Percentiles rank a stretch among this genome's conserved stretches.
Evolutionary conservation across 2,888 invertebrate species (phyloP).

Genomic region (Lycaena phlaeas): DNA sequence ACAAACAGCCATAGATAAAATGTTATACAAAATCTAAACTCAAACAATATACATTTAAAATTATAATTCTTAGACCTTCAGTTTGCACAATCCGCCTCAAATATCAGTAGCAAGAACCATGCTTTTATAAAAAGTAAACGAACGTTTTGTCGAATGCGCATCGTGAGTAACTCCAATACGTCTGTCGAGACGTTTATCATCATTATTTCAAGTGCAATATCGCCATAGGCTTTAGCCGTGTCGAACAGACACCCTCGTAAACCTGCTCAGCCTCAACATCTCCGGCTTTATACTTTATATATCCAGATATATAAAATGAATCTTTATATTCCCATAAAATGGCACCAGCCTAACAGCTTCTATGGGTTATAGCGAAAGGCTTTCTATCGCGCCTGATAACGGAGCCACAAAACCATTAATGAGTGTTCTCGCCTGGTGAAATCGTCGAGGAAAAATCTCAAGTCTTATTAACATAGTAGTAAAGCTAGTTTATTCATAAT

Average conservation of each 20-base stretch:
- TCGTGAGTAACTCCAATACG: constrained; percentile 18
- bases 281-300: background rate
- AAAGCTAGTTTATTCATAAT: constrained; percentile 69
- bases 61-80: too few relatives aligned
- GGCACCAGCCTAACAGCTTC: background rate
- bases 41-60: too few relatives aligned
- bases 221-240: constrained; percentile 18
- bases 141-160: constrained; percentile 12
- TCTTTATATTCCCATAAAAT: constrained; percentile 1
- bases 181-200: constrained; percentile 23
- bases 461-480: constrained; percentile 65
- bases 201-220: constrained; percentile 20
- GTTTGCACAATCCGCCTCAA: background rate
- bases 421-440: constrained; percentile 56
- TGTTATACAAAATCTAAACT: too few relatives aligned
- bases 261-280: constrained; percentile 9
- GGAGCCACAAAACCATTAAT: constrained; percentile 60
- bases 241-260: constrained; percentile 19
- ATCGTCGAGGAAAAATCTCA: constrained; percentile 65
- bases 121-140: background rate
- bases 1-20: too few relatives aligned
- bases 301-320: background rate
- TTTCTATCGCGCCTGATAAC: constrained; percentile 53
- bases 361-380: constrained; percentile 33
- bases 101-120: constrained; percentile 3